Evolutionary conservation across 2,888 invertebrate species (phyloP).

Genomic region (Malthinus seriepunctatus): DNA sequence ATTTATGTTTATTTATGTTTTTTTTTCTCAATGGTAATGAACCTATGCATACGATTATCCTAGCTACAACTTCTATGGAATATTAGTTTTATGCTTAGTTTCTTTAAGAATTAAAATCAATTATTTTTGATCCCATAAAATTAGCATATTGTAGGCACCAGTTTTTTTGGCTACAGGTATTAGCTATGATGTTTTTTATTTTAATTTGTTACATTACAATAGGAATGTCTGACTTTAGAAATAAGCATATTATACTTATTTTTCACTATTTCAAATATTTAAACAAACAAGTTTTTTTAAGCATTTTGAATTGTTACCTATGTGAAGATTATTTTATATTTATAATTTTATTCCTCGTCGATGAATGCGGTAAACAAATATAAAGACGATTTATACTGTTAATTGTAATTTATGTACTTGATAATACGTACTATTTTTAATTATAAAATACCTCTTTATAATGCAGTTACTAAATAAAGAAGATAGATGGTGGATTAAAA

Average conservation of each 20-base stretch:
- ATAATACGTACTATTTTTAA: too few relatives aligned
- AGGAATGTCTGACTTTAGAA: too few relatives aligned
- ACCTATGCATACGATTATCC: constrained; percentile 35
- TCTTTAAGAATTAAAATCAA: constrained; percentile 18
- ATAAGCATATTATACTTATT: too few relatives aligned
- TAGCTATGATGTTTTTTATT: constrained; percentile 34
- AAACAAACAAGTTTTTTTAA: constrained; percentile 35
- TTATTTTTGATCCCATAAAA: constrained; percentile 17
- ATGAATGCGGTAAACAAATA: too few relatives aligned
- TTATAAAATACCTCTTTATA: too few relatives aligned
- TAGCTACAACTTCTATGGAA: constrained; percentile 13
- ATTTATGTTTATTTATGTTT: constrained; percentile 37
- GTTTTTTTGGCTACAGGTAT: constrained; percentile 10
- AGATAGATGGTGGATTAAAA: too few relatives aligned
- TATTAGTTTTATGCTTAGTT: constrained; percentile 24
- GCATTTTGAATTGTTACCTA: too few relatives aligned
- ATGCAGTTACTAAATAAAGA: too few relatives aligned
- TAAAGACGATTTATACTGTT: too few relatives aligned
- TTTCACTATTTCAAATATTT: constrained; percentile 1
- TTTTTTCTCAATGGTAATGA: constrained; percentile 36
- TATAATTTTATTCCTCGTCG: too few relatives aligned
- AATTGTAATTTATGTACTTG: too few relatives aligned
- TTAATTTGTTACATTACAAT: constrained; percentile 32
- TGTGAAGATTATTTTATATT: too few relatives aligned
- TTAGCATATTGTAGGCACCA: constrained; percentile 25